These are phyloP conservation scores for Stictonetta naevosa DNA, from an alignment of 2,113 vertebrate species.

Conservation along the genomic window DNA sequence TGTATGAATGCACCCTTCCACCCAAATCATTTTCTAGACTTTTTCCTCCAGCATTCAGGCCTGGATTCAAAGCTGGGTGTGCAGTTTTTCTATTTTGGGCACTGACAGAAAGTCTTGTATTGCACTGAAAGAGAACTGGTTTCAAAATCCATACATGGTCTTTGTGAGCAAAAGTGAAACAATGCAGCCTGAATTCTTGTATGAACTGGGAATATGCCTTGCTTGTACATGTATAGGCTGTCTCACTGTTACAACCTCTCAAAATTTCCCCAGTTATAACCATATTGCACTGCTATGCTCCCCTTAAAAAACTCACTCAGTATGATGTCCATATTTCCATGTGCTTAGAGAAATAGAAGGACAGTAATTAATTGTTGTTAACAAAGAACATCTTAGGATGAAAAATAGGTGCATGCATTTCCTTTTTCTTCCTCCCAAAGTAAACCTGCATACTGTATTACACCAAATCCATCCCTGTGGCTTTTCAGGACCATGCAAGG, in stretches of 20 bases:
- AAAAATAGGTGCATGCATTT: neutral
- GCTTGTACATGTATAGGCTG: neutral
- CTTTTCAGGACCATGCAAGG: neutral
- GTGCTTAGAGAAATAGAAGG: neutral
- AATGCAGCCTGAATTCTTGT: neutral
- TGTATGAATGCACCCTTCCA: conserved; percentile 22
- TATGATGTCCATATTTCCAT: neutral
- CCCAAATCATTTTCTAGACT: neutral
- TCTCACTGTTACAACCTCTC: neutral
- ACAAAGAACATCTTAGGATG: neutral
- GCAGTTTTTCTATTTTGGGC: neutral
- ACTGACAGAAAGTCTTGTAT: neutral
- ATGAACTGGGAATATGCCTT: neutral
- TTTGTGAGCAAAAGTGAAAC: neutral
- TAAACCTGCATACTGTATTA: neutral
- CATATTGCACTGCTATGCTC: neutral
- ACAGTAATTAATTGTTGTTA: neutral
- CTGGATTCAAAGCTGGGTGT: neutral
- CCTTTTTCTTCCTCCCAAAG: neutral
- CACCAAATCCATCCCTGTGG: neutral
- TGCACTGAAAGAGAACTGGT: neutral
- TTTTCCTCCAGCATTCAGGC: neutral
- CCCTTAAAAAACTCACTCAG: neutral
- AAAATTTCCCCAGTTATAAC: neutral
- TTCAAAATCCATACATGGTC: neutral